A percentile compares a stretch with the other conserved stretches of the same genome.
These are phyloP conservation scores for Sparidentex hasta DNA, from an alignment of 2,797 vertebrate species.

Conservation along the genomic window DNA sequence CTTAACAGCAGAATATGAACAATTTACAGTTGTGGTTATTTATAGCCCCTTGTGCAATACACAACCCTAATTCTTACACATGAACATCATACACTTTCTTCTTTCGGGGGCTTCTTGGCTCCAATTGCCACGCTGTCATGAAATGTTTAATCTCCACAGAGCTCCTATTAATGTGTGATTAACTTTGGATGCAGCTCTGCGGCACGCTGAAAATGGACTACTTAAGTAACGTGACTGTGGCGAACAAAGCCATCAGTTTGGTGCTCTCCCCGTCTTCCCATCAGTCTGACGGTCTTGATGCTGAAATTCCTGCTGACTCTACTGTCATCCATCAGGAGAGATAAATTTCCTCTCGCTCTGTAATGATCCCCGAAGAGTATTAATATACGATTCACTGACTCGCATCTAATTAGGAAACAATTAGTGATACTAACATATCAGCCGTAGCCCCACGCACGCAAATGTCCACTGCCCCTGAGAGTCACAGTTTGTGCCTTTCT, in stretches of 20 bases:
- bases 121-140: slow-evolving; percentile 66
- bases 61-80: slow-evolving; percentile 30
- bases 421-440: slow-evolving; percentile 84
- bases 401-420: slow-evolving; percentile 85
- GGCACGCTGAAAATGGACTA: slow-evolving; percentile 71
- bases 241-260: slow-evolving; percentile 65
- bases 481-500: slow-evolving; percentile 68
- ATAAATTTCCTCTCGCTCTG: slow-evolving; percentile 64
- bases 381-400: slow-evolving; percentile 80
- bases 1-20: slow-evolving; percentile 49
- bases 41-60: slow-evolving; percentile 27
- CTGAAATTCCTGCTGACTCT: slow-evolving; percentile 72
- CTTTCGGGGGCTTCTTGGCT: slow-evolving; percentile 69
- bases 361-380: slow-evolving; percentile 82
- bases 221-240: slow-evolving; percentile 72
- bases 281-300: slow-evolving; percentile 56
- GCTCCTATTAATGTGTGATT: slow-evolving; percentile 81
- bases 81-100: slow-evolving; percentile 30
- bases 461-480: slow-evolving; percentile 65
- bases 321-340: slow-evolving; percentile 72
- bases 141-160: slow-evolving; percentile 74
- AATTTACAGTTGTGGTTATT: slow-evolving; percentile 54
- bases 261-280: slow-evolving; percentile 44
- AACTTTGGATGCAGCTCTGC: slow-evolving; percentile 73
- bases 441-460: slow-evolving; percentile 58